Percentiles rank a stretch among this genome's conserved stretches.
phyloP scores from a whole-genome alignment of 2,113 vertebrate species.

The Tapirus terrestris region DNA sequence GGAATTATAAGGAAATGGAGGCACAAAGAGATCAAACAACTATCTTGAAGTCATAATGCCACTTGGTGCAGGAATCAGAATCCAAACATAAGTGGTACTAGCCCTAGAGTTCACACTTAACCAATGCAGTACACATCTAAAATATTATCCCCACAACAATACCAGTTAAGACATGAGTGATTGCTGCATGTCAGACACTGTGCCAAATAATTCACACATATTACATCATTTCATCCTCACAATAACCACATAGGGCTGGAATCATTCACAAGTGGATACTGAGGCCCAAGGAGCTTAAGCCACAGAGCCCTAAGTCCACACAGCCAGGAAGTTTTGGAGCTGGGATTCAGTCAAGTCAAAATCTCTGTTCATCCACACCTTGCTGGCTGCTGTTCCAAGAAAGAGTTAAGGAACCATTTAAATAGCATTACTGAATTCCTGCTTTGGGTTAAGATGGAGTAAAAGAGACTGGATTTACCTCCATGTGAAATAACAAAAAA shows the following conservation, averaged over 20 bases:
- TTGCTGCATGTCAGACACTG: background rate
- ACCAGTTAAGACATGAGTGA: background rate
- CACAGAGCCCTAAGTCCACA: background rate
- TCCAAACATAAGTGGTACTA: background rate
- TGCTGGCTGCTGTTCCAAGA: background rate
- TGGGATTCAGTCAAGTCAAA: background rate
- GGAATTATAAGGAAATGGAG: background rate
- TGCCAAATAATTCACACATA: background rate
- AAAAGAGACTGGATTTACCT: background rate
- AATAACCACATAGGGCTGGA: background rate
- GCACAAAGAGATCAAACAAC: background rate
- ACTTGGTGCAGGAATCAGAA: background rate
- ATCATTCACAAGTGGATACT: background rate
- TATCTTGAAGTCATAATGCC: background rate
- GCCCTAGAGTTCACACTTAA: no score
- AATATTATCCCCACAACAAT: background rate
- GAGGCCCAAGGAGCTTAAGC: background rate
- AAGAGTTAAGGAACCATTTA: background rate
- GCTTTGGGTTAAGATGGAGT: background rate
- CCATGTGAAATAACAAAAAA: background rate
- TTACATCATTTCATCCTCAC: no score
- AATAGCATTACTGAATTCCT: background rate
- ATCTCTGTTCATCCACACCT: background rate
- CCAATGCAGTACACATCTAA: background rate
- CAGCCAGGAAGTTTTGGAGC: background rate